Conservation (phyloP, 2,797 vertebrate genomes). For the Nannoperca australis region DNA sequence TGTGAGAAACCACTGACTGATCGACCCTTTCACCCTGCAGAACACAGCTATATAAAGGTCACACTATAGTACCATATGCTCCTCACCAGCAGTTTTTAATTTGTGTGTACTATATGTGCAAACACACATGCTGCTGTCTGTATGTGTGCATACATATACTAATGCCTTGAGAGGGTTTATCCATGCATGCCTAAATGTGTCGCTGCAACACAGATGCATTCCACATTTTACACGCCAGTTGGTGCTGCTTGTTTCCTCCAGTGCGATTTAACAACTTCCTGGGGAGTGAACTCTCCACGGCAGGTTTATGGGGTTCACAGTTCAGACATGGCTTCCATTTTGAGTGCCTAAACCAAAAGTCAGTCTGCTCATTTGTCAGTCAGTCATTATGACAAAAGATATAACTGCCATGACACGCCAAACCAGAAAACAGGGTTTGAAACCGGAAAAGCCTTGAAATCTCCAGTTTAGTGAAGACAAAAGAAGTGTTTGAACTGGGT, state of each 20-base stretch:
- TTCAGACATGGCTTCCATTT: slow-evolving; percentile 45
- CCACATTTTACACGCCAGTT: slow-evolving; percentile 47
- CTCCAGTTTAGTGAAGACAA: slow-evolving; percentile 32
- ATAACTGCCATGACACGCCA: neutral
- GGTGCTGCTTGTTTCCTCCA: slow-evolving; percentile 36
- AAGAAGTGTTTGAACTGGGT: slow-evolving; percentile 29
- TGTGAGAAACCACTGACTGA: slow-evolving; percentile 21
- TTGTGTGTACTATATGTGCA: neutral
- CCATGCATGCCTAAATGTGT: slow-evolving; percentile 43
- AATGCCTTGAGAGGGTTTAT: slow-evolving; percentile 44
- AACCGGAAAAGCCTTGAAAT: slow-evolving; percentile 29
- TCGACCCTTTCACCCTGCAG: slow-evolving; percentile 32
- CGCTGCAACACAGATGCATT: slow-evolving; percentile 51
- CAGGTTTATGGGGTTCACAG: slow-evolving; percentile 39
- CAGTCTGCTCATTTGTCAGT: slow-evolving; percentile 21
- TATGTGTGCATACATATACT: slow-evolving; percentile 39
- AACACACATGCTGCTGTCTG: slow-evolving; percentile 37
- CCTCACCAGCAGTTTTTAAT: slow-evolving; percentile 11
- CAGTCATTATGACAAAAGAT: slow-evolving; percentile 8
- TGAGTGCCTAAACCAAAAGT: slow-evolving; percentile 12
- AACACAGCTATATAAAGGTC: neutral
- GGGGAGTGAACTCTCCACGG: slow-evolving; percentile 25
- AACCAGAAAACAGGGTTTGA: slow-evolving; percentile 23
- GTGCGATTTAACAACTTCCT: slow-evolving; percentile 62
- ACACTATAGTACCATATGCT: slow-evolving; percentile 28